Evolutionary conservation across 2,888 invertebrate species (phyloP), one percentile per base, ranked within the genome.

Genomic region (Muschampia staudingeri): DNA sequence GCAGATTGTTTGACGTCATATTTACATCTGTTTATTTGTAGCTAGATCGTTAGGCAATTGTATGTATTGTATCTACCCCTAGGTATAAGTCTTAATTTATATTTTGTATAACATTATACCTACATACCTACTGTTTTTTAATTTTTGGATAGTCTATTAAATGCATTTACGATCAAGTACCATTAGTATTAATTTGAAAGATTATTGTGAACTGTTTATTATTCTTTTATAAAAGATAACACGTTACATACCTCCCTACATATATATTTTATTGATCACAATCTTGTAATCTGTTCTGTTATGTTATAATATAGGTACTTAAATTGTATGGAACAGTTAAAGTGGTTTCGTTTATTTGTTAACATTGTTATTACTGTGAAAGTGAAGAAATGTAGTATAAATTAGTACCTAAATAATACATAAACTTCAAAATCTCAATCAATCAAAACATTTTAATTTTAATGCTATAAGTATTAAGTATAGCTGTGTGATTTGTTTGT

Each of bases 1-100:
- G 70, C 70, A 40, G 70, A 19, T 71, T 71, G 42, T 42, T 70
- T 42, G 42, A 71, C 70, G 70, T 71, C 40, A 42, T n/a, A 37
- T 34, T 37, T 70, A 70, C 34, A 67, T 40, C n/a, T 70, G 16
- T 7, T n/a, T 70, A 14, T n/a, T 52, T 11, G n/a, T 4, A 1
- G n/a, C 4, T 52, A 52, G 4, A 12, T 12, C 9, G 14, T 9
- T 52, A 52, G 4, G 4, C 11, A 52, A 16, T 12, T 52, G 4
- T 11, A 52, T 12, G 0, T 14, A 12, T 52, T 4, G 52, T 16
- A 12, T 52, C 16, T 5, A 37, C 37, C 8, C 37, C 16, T 69
- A 34, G 30, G 52, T 52, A 16, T 34, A 25, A 25, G 25, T 25
- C 25, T 25, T 25, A 25, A 25, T 25, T 25, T 25, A 25, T 25